A percentile compares a stretch with the other conserved stretches of the same genome.
Conservation (phyloP, 2,113 vertebrate species). For the Cyprinodon tularosa region DNA sequence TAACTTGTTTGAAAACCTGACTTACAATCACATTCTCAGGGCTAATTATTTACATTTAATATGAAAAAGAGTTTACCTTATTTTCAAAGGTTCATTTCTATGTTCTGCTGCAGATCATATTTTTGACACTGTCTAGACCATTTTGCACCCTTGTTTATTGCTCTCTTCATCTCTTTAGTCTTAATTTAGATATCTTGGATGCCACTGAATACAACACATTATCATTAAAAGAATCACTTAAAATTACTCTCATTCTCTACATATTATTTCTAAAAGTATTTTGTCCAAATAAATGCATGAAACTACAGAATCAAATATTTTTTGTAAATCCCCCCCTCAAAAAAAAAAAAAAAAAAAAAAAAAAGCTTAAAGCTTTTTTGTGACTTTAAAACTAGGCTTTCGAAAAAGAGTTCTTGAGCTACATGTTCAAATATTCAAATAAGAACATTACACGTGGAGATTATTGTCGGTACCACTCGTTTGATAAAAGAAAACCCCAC, state of each 20-base stretch:
- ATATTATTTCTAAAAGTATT: not conserved
- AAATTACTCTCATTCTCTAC: not conserved
- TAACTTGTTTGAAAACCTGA: conserved; percentile 21
- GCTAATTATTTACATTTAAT: not conserved
- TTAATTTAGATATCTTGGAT: not conserved
- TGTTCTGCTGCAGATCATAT: not conserved
- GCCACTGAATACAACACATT: not conserved
- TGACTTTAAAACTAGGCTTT: no score
- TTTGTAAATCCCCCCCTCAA: no score
- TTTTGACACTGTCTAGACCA: not conserved
- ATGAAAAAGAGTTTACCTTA: not conserved
- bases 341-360: no score
- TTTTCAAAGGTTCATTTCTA: not conserved
- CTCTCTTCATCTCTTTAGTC: not conserved
- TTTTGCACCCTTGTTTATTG: not conserved
- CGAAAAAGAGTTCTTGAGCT: no score
- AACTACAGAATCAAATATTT: no score
- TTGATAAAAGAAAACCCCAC: no score
- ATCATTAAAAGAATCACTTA: not conserved
- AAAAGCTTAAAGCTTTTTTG: no score
- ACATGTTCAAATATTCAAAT: no score
- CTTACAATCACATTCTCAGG: not conserved
- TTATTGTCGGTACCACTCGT: no score
- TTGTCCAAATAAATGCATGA: not conserved
- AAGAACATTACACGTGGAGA: no score